A percentile compares a stretch with the other conserved stretches of the same genome.
These are phyloP conservation scores for Cyrtodaria siliqua DNA, from an alignment of 2,888 invertebrate genomes.

Conservation along the genomic window DNA sequence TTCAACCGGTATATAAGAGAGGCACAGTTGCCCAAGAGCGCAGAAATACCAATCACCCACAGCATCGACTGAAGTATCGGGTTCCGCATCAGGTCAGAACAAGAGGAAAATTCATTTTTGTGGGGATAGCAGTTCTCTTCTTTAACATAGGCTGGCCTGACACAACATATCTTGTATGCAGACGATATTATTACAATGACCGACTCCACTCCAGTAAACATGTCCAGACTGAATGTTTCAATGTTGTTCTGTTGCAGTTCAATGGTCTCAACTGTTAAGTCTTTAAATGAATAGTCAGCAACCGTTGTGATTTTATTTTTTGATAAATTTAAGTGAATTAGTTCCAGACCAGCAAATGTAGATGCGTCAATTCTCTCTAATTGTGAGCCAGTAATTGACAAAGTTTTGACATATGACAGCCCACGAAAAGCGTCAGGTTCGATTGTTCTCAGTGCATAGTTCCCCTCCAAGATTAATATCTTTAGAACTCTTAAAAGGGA, in stretches of 20 bases:
- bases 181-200: slow-evolving; percentile 32
- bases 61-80: slow-evolving; percentile 43
- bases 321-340: slow-evolving; percentile 30
- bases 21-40: slow-evolving; percentile 51
- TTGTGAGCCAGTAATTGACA: slow-evolving; percentile 29
- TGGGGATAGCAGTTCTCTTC: slow-evolving; percentile 51
- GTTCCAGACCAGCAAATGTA: slow-evolving; percentile 32
- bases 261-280: slow-evolving; percentile 15
- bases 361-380: slow-evolving; percentile 10
- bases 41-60: slow-evolving; percentile 56
- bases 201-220: slow-evolving; percentile 29
- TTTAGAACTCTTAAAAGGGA: not conserved
- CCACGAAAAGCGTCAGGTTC: slow-evolving; percentile 4
- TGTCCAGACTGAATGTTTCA: slow-evolving; percentile 28
- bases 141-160: slow-evolving; percentile 25
- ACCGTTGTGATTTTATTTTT: slow-evolving; percentile 30
- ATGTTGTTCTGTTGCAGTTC: slow-evolving; percentile 45
- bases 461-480: not conserved
- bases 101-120: slow-evolving; percentile 66
- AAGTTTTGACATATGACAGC: slow-evolving; percentile 17
- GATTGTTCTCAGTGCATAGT: not conserved
- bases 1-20: slow-evolving; percentile 48
- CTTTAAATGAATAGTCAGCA: not conserved
- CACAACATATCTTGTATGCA: slow-evolving; percentile 46
- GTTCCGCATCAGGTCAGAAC: slow-evolving; percentile 65